phyloP scores from a whole-genome alignment of 2,888 invertebrate species.

The Hartigia nigra region DNA sequence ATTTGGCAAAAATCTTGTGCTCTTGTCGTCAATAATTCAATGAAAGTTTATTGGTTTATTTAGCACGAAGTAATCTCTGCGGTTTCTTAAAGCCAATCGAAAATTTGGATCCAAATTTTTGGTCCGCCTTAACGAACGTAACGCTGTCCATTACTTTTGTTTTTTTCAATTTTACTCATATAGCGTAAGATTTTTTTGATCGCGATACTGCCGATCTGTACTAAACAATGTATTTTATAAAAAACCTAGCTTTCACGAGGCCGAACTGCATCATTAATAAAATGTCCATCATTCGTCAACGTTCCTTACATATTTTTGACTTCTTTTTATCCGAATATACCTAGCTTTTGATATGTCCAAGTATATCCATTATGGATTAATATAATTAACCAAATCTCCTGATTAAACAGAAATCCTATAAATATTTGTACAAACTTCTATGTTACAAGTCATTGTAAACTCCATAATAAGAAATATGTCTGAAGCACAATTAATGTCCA shows the following conservation, averaged over 20 bases:
- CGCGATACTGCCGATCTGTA: constrained; percentile 5
- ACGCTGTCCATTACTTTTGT: not conserved
- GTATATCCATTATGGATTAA: constrained; percentile 11
- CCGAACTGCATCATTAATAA: constrained; percentile 38
- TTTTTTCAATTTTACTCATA: not conserved
- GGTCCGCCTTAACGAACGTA: not conserved
- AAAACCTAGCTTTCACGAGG: constrained; percentile 26
- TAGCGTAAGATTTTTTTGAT: constrained; percentile 1
- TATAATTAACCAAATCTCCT: constrained; percentile 10
- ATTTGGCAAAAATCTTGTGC: not conserved
- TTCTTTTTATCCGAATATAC: not conserved
- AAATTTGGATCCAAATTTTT: not conserved
- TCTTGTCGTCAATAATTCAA: not conserved
- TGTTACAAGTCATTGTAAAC: constrained; percentile 3
- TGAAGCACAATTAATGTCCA: constrained; percentile 25
- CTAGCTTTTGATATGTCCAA: not conserved
- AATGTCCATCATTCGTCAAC: constrained; percentile 14
- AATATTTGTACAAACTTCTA: constrained; percentile 5
- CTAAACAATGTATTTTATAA: constrained; percentile 46
- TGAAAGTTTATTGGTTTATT: not conserved
- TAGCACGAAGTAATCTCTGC: not conserved
- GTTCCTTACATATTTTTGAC: not conserved
- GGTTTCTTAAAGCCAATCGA: not conserved
- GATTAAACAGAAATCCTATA: constrained; percentile 9
- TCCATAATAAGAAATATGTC: constrained; percentile 25